Evolutionary conservation across 2,888 invertebrate genomes (phyloP).

Genomic region (Nemotelus nigrinus): DNA sequence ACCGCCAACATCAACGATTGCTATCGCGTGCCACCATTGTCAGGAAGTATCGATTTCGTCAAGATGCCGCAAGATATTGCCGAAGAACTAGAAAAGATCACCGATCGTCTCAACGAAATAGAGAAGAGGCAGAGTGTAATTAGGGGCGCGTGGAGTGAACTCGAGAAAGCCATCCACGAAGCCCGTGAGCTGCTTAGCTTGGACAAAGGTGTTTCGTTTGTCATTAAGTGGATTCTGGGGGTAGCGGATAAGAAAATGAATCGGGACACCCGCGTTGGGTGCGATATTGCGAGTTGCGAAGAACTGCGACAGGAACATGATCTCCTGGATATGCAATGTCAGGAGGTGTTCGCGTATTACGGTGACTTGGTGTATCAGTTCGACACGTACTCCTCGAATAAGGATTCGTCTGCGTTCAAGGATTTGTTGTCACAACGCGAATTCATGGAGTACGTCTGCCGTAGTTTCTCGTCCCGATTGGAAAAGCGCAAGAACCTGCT

Average conservation of each 20-base stretch:
- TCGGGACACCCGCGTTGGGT: slow-evolving; percentile 77
- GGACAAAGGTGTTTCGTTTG: slow-evolving; percentile 74
- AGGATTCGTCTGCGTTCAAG: slow-evolving; percentile 65
- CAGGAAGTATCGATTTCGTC: slow-evolving; percentile 40
- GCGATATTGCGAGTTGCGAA: slow-evolving; percentile 77
- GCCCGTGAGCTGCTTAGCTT: slow-evolving; percentile 71
- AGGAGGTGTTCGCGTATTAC: slow-evolving; percentile 82
- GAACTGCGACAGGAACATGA: slow-evolving; percentile 79
- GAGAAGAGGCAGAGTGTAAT: slow-evolving; percentile 71
- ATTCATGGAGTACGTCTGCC: slow-evolving; percentile 84
- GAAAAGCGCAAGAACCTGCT: slow-evolving; percentile 78
- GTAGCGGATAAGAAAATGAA: slow-evolving; percentile 79
- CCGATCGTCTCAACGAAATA: slow-evolving; percentile 68
- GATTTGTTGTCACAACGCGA: slow-evolving; percentile 78
- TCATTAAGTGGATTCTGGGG: slow-evolving; percentile 81
- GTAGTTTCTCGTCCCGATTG: slow-evolving; percentile 78
- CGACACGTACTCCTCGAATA: slow-evolving; percentile 68
- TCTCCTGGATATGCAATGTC: slow-evolving; percentile 77
- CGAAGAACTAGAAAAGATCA: slow-evolving; percentile 71
- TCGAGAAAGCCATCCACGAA: slow-evolving; percentile 70
- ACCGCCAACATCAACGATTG: slow-evolving; percentile 62
- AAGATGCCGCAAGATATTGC: slow-evolving; percentile 70
- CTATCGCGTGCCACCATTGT: slow-evolving; percentile 56
- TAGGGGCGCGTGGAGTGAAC: slow-evolving; percentile 70
- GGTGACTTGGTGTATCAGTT: slow-evolving; percentile 80